Base-by-base conservation (phyloP, 1,140 invertebrate genomes). In the Drosophila seguyi region DNA sequence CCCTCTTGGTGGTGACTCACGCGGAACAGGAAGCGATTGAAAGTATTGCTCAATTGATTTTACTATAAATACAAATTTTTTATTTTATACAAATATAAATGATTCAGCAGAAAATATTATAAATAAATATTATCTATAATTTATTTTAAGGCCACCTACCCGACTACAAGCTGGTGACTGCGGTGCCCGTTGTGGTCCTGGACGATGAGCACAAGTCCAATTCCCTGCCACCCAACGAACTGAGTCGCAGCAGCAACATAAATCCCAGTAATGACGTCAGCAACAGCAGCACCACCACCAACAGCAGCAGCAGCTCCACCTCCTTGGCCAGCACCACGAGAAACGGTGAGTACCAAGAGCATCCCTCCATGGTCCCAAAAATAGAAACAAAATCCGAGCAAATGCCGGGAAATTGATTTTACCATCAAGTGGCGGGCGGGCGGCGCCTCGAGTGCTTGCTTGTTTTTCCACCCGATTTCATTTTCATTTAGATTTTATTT, bases 151-250 rank as follows among this genome's bases (percentile, higher is more conserved):
- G 90, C 52, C 91, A 92, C 44, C 75, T 92, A 65, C 91, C 91
- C 47, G 94, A 94, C 76, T 95, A 94, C 90, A 93, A 93, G 52
- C 85, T 94, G 67, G 94, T 95, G 63, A 95, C 94, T 61, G 94
- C 94, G 50, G 91, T 95, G 62, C 94, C 94, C 58, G 94, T 94
- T 56, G 94, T 94, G 60, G 94, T 94, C 72, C 94, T 95, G 90
- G 94, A 95, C 74, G 94, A 95, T 78, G 94, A 93, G 82, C 90
- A 87, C 27, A 92, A 90, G 68, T 34, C 52, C 29, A 58, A 36
- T 16, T 50, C 69, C 13, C 36, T 50, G 22, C 60, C 81, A 42
- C 36, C 59, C 34, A 42, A 7, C 27, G 72, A 75, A 36, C 22
- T 39, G 18, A 42, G 22, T 45, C 61, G 62, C 39, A 48, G 29